Percentiles rank a stretch among this genome's conserved stretches.
Evolutionary conservation across 2,888 invertebrate species (phyloP).

Genomic region (Andrena bicolor): DNA sequence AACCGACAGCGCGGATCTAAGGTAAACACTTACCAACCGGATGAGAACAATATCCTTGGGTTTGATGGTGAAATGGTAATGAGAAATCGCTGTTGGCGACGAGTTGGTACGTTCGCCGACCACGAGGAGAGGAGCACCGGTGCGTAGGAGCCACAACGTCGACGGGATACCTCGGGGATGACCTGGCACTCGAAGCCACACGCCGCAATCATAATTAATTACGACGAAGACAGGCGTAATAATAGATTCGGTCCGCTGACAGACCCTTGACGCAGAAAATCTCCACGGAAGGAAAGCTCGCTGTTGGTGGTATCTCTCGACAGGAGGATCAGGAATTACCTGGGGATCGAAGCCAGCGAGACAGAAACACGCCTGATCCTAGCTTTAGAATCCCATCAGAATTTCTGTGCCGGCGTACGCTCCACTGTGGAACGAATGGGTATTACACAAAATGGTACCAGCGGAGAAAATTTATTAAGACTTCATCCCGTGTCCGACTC

Average conservation of each 20-base stretch:
- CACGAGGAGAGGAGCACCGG: not conserved
- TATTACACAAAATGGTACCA: no score
- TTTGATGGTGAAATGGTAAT: not conserved
- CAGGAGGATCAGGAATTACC: constrained; percentile 7
- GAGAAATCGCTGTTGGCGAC: not conserved
- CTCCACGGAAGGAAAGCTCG: constrained; percentile 42
- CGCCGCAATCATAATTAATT: constrained; percentile 67
- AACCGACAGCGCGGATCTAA: not conserved
- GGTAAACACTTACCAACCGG: not conserved
- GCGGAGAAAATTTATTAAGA: no score
- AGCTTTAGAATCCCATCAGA: not conserved
- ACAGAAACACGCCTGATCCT: not conserved
- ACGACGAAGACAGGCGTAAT: constrained; percentile 57
- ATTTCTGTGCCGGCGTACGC: not conserved
- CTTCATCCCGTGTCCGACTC: no score
- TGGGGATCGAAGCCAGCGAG: constrained; percentile 17
- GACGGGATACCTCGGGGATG: constrained; percentile 20
- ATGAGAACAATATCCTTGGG: no score
- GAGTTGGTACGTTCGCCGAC: not conserved
- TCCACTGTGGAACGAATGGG: not conserved
- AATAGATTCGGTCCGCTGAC: constrained; percentile 60
- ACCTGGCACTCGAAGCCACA: constrained; percentile 43
- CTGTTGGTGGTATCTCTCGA: constrained; percentile 51
- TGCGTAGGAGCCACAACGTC: constrained; percentile 44
- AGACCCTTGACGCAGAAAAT: constrained; percentile 58